A percentile compares a stretch with the other conserved stretches of the same genome.
phyloP scores from a whole-genome alignment of 2,113 vertebrate genomes.

The Piaya cayana region DNA sequence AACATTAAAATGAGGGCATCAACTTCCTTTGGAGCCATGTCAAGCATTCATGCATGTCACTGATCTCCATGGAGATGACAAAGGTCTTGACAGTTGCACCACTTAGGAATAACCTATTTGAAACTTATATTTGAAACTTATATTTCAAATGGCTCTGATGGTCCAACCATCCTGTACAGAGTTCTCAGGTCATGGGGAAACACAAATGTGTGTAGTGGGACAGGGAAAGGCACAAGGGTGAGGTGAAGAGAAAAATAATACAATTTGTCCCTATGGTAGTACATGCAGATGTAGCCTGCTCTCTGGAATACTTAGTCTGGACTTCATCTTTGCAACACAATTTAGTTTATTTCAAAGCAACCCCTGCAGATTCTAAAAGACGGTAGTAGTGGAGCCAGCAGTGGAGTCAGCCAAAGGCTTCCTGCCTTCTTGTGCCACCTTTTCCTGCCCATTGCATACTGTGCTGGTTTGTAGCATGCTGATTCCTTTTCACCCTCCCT shows the following conservation, averaged over 20 bases:
- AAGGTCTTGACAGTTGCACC: background rate
- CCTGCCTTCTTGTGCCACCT: background rate
- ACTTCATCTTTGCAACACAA: background rate
- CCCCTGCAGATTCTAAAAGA: background rate
- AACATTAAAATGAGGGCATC: fast-evolving
- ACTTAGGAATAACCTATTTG: background rate
- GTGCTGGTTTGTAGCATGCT: background rate
- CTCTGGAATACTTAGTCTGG: background rate
- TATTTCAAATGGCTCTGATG: background rate
- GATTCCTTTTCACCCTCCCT: background rate
- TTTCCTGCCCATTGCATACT: background rate
- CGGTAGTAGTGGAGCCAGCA: background rate
- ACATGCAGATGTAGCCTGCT: background rate
- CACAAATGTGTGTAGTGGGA: background rate
- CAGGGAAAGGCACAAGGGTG: background rate
- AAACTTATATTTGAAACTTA: no score
- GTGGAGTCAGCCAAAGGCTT: background rate
- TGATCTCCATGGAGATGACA: background rate
- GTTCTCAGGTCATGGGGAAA: background rate
- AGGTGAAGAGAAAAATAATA: background rate
- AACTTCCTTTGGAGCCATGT: background rate
- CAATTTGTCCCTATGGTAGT: background rate
- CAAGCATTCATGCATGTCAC: background rate
- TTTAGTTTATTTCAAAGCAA: background rate
- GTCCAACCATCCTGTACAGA: background rate